Evolutionary conservation across 2,888 invertebrate genomes (phyloP).

Genomic region (Latheticus oryzae): DNA sequence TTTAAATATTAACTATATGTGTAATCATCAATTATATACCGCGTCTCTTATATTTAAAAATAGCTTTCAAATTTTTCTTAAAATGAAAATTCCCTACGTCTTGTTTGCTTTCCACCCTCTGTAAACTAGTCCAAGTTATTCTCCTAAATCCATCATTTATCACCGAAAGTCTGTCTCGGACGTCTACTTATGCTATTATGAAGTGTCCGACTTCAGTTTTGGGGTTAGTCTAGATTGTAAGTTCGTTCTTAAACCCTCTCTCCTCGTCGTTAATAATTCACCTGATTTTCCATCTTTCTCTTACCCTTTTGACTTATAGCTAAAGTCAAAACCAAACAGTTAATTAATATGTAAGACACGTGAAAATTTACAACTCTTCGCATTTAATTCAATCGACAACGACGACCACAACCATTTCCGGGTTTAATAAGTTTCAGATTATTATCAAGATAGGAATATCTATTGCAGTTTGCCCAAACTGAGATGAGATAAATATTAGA

Average conservation of each 20-base stretch:
- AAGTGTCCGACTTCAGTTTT: constrained; percentile 53
- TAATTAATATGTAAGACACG: constrained; percentile 29
- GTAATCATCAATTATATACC: too few relatives aligned
- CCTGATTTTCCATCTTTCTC: constrained; percentile 19
- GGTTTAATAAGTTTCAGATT: constrained; percentile 41
- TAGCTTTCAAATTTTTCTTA: too few relatives aligned
- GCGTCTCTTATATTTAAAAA: too few relatives aligned
- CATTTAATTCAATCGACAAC: constrained; percentile 40
- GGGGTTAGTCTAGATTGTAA: constrained; percentile 42
- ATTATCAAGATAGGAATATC: constrained; percentile 39
- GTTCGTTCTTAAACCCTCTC: constrained; percentile 27
- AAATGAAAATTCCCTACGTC: too few relatives aligned
- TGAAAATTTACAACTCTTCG: constrained; percentile 14
- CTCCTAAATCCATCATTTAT: constrained; percentile 54
- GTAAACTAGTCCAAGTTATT: constrained; percentile 34
- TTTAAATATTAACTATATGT: too few relatives aligned
- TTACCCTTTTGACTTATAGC: constrained; percentile 16
- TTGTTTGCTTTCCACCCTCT: too few relatives aligned
- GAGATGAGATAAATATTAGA: too few relatives aligned
- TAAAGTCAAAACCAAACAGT: background rate
- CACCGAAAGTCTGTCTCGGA: constrained; percentile 56
- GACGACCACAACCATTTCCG: too few relatives aligned
- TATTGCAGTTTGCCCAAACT: constrained; percentile 35
- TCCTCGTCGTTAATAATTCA: constrained; percentile 32
- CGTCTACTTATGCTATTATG: constrained; percentile 59